Evolutionary conservation across 2,113 vertebrate genomes (phyloP), one percentile per base, ranked within the genome.

Genomic region (Ibidorhyncha struthersii): DNA sequence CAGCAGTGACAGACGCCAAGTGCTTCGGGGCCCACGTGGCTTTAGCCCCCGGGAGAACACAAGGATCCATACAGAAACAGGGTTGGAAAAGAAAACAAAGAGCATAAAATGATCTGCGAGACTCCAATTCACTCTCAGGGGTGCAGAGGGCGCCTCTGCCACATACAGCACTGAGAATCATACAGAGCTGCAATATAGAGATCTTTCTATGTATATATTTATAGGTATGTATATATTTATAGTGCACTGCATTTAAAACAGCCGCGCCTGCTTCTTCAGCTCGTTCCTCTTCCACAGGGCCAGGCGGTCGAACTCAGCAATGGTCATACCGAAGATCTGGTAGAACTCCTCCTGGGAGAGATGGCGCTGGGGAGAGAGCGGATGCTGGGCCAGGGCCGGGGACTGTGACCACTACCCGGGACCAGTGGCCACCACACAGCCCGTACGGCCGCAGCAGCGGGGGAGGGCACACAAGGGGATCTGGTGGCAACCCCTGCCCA

Each of bases 201-300:
- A 91, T 96, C 97, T 97, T 90, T 97, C 96, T 98, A 97, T 97
- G 97, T 96, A 98, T 96, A 97, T 96, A 96, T 97, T 98, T 98
- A 98, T 98, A 98, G 96, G 96, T 98, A 98, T 98, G 96, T 98
- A 97, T 98, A 97, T 98, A 98, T 97, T 98, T 98, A 98, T 97
- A 98, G 96, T 93, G 97, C 88, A 94, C 87, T 97, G 97, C 20
- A 21, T 71, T 98, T 98, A 99, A 98, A 99, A 99, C 62, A 99
- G 99, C 96, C 99, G 98, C 40, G 99, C 99, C 93, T 99, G 99
- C 98, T 99, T 99, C 98, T 99, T 99, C 86, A 99, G 98, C 97
- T 99, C 99, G 7, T 99, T 99, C 95, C 99, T 99, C 98, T 99
- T 99, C 99, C 99, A 99, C 97, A 99, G 98, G 87, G 99, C 99